phyloP scores from a whole-genome alignment of 2,888 invertebrate species.

The Anthophora plumipes region DNA sequence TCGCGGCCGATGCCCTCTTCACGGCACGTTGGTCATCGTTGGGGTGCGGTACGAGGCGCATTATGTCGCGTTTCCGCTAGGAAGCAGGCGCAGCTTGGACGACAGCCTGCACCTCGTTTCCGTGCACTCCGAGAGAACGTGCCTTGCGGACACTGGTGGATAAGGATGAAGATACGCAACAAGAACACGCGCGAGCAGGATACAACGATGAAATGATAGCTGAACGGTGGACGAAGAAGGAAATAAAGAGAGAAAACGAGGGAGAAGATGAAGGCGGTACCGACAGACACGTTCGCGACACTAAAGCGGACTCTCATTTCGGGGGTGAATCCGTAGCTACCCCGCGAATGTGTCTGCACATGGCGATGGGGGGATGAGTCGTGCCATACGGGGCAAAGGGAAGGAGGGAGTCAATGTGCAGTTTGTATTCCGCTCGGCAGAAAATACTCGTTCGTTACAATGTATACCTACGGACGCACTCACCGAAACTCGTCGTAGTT shows the following conservation, averaged over 20 bases:
- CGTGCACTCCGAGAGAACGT: constrained; percentile 64
- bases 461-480: constrained; percentile 58
- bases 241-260: constrained; percentile 22
- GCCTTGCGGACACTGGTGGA: constrained; percentile 54
- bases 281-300: constrained; percentile 68
- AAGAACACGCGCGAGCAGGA: constrained; percentile 23
- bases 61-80: constrained; percentile 74
- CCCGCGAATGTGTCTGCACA: constrained; percentile 75
- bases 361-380: constrained; percentile 63
- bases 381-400: constrained; percentile 23
- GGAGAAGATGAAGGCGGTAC: constrained; percentile 9
- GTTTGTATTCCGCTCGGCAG: constrained; percentile 78
- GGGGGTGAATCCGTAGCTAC: constrained; percentile 62
- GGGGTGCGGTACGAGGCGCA: constrained; percentile 72
- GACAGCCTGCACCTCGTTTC: constrained; percentile 67
- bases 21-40: constrained; percentile 72
- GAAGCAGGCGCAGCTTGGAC: constrained; percentile 72
- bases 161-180: constrained; percentile 39
- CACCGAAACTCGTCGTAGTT: constrained; percentile 59
- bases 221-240: constrained; percentile 7
- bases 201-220: constrained; percentile 18
- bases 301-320: constrained; percentile 71
- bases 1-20: constrained; percentile 73
- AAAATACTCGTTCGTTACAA: constrained; percentile 79
- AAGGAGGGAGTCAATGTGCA: constrained; percentile 73